Base-by-base conservation (phyloP, 2,888 invertebrate species). In the Neoaliturus tenellus region DNA sequence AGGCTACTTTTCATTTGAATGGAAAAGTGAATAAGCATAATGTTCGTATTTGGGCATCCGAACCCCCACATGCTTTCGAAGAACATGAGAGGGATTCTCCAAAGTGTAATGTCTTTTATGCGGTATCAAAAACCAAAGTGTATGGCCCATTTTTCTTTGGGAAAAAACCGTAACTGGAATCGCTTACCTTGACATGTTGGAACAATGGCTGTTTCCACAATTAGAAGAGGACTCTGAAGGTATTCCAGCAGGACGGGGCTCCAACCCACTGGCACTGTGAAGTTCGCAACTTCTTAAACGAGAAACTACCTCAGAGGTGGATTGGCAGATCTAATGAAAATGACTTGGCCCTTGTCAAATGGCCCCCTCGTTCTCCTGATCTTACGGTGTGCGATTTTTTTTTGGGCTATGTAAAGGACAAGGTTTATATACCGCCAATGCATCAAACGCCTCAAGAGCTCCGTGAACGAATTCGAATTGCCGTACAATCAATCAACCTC, bases 1-100 rank as follows among this genome's bases (percentile, higher is more conserved):
- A 78, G 23, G 41, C 78, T n/a, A 78, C 78, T 10, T 78, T 78
- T 78, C 78, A 78, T 25, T 31, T 44, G n/a, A 78, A 28, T 35
- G 48, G 78, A 17, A 41, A 31, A 23, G 41, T 78, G 4, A 78
- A 78, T 48, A 23, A 41, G 28, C 78, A 78, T n/a, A 23, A 44
- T 41, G 3, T 41, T n/a, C 28, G 48, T 35, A 41, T 78, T 78
- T 44, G 41, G 41, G 78, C 31, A 31, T 51, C 51, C 0, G 51
- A 78, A 17, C 25, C 51, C 20, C 78, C 39, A n/a, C 44, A 78
- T 41, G 78, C n/a, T 25, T 28, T 78, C 23, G 31, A 23, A 28
- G 48, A 78, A 78, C 44, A 48, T 23, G 44, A 78, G 51, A 41
- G 10, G 23, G 39, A 73, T 20, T 78, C 48, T 17, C 78, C 78